Base-by-base conservation (phyloP, 2,113 vertebrate species). In the Polypterus bichir region DNA sequence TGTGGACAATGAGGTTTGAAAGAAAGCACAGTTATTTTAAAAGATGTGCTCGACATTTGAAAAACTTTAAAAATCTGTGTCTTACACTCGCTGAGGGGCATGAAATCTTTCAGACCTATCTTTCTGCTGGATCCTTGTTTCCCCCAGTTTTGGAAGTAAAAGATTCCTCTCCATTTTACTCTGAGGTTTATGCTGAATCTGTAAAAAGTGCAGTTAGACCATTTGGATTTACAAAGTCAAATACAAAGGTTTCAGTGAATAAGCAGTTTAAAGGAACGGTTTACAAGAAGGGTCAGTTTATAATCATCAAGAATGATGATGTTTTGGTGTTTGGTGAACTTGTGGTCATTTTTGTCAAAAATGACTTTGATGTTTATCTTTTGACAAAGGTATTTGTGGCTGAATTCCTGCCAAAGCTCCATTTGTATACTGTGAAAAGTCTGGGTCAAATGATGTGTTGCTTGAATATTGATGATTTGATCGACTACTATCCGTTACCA, bases 1-100 rank as follows among this genome's bases (percentile, higher is more conserved):
- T 70, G 49, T 71, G 67, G 67, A 63, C 67, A n/a, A 9, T 69
- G 57, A 55, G 48, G 6, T 69, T 71, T 44, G 70, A 71, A 5
- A 69, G 61, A 1, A 27, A 27, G 27, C 27, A 27, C 27, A 27
- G 1, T 3, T 69, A 68, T 44, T 70, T 73, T 7, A 69, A 70
- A 60, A 63, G 60, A 54, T 70, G 62, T 66, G 60, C 64, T 8
- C 46, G 60, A 48, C 66, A 58, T 53, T 57, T 53, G 55, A 56
- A 69, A 11, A 69, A 69, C 11, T 67, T 69, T 52, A 65, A 70
- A 63, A 68, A 68, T 57, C 11, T 69, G 6, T 71, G 59, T 48
- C 59, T 66, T 9, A 68, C 59, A 55, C 62, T 69, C 67, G 57
- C 56, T 48, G 62, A 61, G 10, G 65, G 61, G 5, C 65, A 69